Percentiles rank a stretch among this genome's conserved stretches.
Evolutionary conservation across 2,888 invertebrate genomes (phyloP).

Genomic region (Plutella xylostella): DNA sequence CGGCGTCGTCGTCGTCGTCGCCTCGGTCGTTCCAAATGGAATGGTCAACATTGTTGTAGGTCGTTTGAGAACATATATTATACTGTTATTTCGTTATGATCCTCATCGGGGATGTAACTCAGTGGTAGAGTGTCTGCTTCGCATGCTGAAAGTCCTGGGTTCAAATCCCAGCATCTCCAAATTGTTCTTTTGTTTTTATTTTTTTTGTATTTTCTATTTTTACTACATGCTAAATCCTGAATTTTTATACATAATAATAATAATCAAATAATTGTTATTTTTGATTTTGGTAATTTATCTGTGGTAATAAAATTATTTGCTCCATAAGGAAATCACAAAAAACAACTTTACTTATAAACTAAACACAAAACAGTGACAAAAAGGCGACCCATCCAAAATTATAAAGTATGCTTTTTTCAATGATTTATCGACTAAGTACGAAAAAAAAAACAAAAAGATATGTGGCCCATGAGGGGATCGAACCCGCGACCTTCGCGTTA

Average conservation of each 20-base stretch:
- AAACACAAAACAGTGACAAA: not conserved
- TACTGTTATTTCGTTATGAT: not conserved
- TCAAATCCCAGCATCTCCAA: constrained; percentile 75
- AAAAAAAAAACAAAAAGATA: constrained; percentile 14
- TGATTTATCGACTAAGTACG: too few relatives aligned
- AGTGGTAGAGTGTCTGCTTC: constrained; percentile 74
- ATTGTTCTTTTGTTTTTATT: constrained; percentile 9
- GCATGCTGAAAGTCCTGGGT: constrained; percentile 77
- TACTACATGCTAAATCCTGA: too few relatives aligned
- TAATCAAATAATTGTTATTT: too few relatives aligned
- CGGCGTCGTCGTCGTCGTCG: too few relatives aligned
- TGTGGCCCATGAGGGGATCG: constrained; percentile 65
- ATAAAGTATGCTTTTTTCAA: too few relatives aligned
- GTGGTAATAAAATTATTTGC: too few relatives aligned
- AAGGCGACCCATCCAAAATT: too few relatives aligned
- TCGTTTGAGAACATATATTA: not conserved
- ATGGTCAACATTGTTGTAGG: not conserved
- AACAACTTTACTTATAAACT: not conserved
- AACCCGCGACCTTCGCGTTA: constrained; percentile 36
- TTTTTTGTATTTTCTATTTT: constrained; percentile 15
- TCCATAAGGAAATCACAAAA: too few relatives aligned
- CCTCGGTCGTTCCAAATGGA: too few relatives aligned
- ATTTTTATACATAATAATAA: too few relatives aligned
- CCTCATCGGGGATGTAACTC: constrained; percentile 57
- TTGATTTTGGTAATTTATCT: too few relatives aligned